Evolutionary conservation across 2,113 vertebrate species (phyloP).

Genomic region (Neopipo cinnamomea): DNA sequence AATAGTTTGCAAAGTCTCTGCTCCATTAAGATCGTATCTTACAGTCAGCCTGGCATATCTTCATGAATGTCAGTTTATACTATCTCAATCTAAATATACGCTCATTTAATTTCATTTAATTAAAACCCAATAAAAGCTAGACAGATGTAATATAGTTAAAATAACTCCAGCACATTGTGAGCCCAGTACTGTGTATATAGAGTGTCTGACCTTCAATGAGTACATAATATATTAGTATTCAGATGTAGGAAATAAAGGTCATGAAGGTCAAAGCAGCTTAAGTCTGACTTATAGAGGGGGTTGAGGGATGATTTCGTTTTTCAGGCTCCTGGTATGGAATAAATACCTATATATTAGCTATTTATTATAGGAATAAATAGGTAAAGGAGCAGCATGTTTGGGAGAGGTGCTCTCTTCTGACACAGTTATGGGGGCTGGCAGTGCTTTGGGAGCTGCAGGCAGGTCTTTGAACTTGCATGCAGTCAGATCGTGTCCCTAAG

Average conservation of each 20-base stretch:
- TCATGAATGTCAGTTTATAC: constrained; percentile 54
- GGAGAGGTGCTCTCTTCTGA: constrained; percentile 10
- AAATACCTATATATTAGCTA: constrained; percentile 21
- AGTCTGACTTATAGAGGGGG: neutral
- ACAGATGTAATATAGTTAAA: constrained; percentile 74
- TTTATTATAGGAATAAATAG: too few relatives aligned
- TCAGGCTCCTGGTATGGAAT: neutral
- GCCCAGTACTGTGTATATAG: neutral
- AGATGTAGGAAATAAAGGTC: constrained; percentile 2
- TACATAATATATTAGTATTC: neutral
- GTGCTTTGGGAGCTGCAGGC: constrained; percentile 3
- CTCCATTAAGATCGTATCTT: constrained; percentile 60
- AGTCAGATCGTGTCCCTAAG: neutral
- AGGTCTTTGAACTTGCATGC: neutral
- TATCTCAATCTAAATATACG: constrained; percentile 59
- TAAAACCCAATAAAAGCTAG: constrained; percentile 77
- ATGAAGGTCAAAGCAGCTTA: constrained; percentile 9
- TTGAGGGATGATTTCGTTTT: constrained; percentile 3
- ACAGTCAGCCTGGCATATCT: constrained; percentile 35
- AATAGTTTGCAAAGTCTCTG: constrained; percentile 62
- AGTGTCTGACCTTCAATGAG: neutral
- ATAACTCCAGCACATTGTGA: constrained; percentile 42
- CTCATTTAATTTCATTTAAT: constrained; percentile 74
- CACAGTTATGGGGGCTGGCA: neutral
- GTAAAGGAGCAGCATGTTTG: neutral